Percentiles rank a stretch among this genome's conserved stretches.
These are phyloP conservation scores for Drosophila mojavensis DNA, from an alignment of 1,140 invertebrate species.

Conservation along the genomic window DNA sequence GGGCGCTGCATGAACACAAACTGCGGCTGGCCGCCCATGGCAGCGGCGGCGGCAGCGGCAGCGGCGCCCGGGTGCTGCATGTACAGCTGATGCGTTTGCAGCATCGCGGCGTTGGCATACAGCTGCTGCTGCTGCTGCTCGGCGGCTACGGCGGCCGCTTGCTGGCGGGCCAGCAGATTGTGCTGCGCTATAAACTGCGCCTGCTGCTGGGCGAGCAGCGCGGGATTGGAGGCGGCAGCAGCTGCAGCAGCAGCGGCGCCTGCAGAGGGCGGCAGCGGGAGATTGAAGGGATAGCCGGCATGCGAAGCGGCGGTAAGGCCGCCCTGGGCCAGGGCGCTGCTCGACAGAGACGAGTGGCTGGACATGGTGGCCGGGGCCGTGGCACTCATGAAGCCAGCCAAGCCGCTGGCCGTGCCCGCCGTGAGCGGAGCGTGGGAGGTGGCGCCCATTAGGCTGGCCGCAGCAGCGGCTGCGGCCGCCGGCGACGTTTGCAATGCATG, in stretches of 20 bases:
- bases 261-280: conserved; percentile 49
- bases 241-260: conserved; percentile 55
- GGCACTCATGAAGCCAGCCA: conserved; percentile 45
- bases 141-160: conserved; percentile 73
- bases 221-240: conserved; percentile 66
- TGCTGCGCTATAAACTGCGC: conserved; percentile 84
- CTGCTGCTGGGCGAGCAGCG: conserved; percentile 77
- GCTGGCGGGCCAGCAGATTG: conserved; percentile 75
- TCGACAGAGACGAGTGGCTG: conserved; percentile 46
- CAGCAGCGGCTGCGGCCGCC: conserved; percentile 40
- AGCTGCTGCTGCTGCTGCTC: conserved; percentile 74
- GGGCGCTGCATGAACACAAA: conserved; percentile 79
- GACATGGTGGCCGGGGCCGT: conserved; percentile 43
- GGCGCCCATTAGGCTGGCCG: conserved; percentile 27
- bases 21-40: conserved; percentile 64
- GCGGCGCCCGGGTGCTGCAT: conserved; percentile 63
- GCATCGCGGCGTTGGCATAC: conserved; percentile 67
- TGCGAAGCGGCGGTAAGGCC: conserved; percentile 9
- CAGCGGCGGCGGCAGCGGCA: conserved; percentile 54
- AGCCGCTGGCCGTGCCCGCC: conserved; percentile 41
- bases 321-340: conserved; percentile 39
- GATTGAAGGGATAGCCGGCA: conserved; percentile 62
- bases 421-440: conserved; percentile 39
- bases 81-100: conserved; percentile 67
- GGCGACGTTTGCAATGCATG: conserved; percentile 63